These are phyloP conservation scores for Drosophila murphyi DNA, from an alignment of 1,140 invertebrate species.

Conservation along the genomic window DNA sequence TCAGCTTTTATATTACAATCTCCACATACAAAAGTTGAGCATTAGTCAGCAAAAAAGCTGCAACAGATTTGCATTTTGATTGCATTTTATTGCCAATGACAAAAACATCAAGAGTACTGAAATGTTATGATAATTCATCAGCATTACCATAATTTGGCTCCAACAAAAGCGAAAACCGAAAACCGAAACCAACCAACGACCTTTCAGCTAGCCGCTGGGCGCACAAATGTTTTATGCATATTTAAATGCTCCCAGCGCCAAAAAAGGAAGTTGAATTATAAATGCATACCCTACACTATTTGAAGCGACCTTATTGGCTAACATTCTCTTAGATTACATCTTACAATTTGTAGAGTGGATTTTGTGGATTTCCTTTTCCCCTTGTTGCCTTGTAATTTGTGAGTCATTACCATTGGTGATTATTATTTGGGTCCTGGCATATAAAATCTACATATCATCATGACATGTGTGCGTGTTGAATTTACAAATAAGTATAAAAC, in stretches of 20 bases:
- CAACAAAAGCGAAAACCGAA: conserved; percentile 9
- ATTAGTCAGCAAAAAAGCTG: conserved; percentile 34
- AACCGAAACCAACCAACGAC: conserved; percentile 1
- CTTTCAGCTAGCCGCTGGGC: conserved; percentile 1
- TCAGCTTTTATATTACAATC: no score
- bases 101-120: conserved; percentile 8
- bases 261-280: conserved; percentile 26
- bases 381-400: background rate
- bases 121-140: conserved; percentile 41
- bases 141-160: conserved; percentile 41
- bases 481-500: conserved; percentile 40
- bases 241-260: conserved; percentile 30
- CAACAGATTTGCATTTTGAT: conserved; percentile 46
- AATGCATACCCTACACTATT: background rate
- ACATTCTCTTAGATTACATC: no score
- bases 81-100: conserved; percentile 39
- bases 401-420: conserved; percentile 53
- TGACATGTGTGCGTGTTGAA: conserved; percentile 43
- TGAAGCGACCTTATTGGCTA: background rate
- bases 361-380: background rate
- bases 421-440: conserved; percentile 55
- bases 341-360: background rate
- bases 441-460: conserved; percentile 56
- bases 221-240: conserved; percentile 44
- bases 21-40: background rate